Conservation (phyloP, 2,888 invertebrate genomes). For the Bembecia ichneumoniformis region DNA sequence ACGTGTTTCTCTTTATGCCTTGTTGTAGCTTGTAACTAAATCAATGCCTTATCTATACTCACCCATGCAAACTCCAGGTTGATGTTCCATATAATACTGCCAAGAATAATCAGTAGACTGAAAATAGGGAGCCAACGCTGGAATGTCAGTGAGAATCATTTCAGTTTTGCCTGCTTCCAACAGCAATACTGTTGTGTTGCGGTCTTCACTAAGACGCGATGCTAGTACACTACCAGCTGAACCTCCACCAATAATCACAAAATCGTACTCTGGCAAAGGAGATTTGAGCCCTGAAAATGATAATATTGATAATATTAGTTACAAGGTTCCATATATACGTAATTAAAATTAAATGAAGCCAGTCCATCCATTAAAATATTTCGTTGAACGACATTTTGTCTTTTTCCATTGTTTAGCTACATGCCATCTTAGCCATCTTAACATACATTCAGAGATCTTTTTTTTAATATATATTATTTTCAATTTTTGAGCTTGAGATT, state of each 20-base stretch:
- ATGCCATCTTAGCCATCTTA: too few species aligned
- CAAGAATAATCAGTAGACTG: conserved; percentile 74
- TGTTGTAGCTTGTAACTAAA: too few species aligned
- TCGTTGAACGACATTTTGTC: too few species aligned
- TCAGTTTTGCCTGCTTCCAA: conserved; percentile 71
- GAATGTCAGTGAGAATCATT: conserved; percentile 62
- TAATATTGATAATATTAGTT: neutral
- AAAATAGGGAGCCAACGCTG: conserved; percentile 67
- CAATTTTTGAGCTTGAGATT: too few species aligned
- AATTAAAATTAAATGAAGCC: too few species aligned
- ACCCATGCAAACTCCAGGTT: conserved; percentile 66
- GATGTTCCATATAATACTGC: conserved; percentile 74
- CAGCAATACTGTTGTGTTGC: conserved; percentile 70
- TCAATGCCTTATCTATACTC: conserved; percentile 5
- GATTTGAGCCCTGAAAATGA: conserved; percentile 32
- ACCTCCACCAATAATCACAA: conserved; percentile 71
- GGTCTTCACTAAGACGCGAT: conserved; percentile 56
- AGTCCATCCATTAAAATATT: too few species aligned
- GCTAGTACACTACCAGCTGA: conserved; percentile 71
- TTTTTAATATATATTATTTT: too few species aligned
- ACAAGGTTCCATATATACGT: too few species aligned
- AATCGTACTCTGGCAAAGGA: conserved; percentile 63
- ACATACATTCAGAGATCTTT: too few species aligned
- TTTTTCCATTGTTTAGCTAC: too few species aligned
- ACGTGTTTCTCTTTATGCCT: too few species aligned